Percentiles rank a stretch among this genome's conserved stretches.
phyloP scores from a whole-genome alignment of 2,888 invertebrate species.

The Dusona sp. region DNA sequence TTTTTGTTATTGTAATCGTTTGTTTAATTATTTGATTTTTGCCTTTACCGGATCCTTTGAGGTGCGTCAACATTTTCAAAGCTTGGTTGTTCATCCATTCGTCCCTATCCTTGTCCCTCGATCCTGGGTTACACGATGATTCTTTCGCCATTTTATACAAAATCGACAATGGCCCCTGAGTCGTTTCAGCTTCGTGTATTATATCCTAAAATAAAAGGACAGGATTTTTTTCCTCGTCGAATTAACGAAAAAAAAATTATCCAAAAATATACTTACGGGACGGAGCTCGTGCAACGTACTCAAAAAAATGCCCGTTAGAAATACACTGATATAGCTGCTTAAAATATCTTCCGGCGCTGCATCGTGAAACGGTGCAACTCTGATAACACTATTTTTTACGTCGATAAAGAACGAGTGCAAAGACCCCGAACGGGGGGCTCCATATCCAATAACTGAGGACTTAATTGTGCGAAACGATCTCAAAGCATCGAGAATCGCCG shows the following conservation, averaged over 20 bases:
- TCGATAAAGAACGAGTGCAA: slow-evolving; percentile 87
- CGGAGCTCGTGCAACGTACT: slow-evolving; percentile 78
- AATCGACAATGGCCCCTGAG: slow-evolving; percentile 3
- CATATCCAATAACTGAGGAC: not conserved
- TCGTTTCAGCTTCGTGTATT: slow-evolving; percentile 22
- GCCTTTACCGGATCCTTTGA: slow-evolving; percentile 46
- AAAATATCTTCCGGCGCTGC: slow-evolving; percentile 87
- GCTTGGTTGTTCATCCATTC: not conserved
- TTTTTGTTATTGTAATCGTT: not conserved
- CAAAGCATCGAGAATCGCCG: not conserved
- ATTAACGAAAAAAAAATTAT: not conserved
- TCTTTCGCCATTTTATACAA: slow-evolving; percentile 28
- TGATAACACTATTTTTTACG: slow-evolving; percentile 85
- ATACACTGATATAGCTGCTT: slow-evolving; percentile 90
- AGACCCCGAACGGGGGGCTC: slow-evolving; percentile 74
- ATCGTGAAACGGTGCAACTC: slow-evolving; percentile 86
- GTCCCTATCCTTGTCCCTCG: not conserved
- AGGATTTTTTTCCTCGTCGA: not conserved
- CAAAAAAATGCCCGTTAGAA: slow-evolving; percentile 85
- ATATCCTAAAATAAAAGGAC: slow-evolving; percentile 39
- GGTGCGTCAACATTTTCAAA: slow-evolving; percentile 3
- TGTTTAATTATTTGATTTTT: not conserved
- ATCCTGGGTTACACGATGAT: not conserved
- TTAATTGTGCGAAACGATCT: not conserved
- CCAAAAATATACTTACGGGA: slow-evolving; percentile 38